phyloP scores from a whole-genome alignment of 2,888 invertebrate species.

The Dryadula phaetusa region DNA sequence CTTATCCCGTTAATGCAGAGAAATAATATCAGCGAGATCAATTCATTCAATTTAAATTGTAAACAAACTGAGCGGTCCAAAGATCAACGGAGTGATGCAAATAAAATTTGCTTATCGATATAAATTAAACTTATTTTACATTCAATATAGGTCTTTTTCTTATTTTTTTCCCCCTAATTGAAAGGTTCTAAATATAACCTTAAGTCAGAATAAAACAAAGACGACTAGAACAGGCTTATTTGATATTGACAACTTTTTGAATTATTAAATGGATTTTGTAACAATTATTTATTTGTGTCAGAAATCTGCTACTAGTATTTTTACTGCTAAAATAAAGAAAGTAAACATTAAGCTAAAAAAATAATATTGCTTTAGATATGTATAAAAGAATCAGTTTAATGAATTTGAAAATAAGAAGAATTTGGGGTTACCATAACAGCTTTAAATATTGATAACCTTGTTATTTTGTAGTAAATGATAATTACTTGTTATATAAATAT shows the following conservation, averaged over 20 bases:
- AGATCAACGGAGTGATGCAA: constrained; percentile 64
- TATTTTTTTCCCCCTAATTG: too few species aligned
- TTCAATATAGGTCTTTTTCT: too few species aligned
- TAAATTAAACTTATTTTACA: too few species aligned
- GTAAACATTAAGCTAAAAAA: too few species aligned
- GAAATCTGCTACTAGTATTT: too few species aligned
- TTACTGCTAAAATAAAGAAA: too few species aligned
- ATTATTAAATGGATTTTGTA: neutral
- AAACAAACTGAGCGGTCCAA: constrained; percentile 68
- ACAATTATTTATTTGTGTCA: too few species aligned
- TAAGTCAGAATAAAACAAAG: neutral
- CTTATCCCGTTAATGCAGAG: constrained; percentile 39
- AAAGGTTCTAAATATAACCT: neutral
- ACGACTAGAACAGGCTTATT: neutral
- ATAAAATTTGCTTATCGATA: constrained; percentile 19
- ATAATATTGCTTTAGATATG: too few species aligned
- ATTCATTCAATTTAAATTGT: constrained; percentile 58
- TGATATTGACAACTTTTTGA: neutral
- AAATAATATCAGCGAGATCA: constrained; percentile 60
- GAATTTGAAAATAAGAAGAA: neutral
- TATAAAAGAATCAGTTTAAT: neutral
- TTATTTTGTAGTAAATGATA: neutral
- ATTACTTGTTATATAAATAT: too few species aligned
- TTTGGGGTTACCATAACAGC: neutral
- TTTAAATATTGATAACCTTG: neutral